Conservation (phyloP, 2,797 vertebrate species). For the Micrastur ruficollis region DNA sequence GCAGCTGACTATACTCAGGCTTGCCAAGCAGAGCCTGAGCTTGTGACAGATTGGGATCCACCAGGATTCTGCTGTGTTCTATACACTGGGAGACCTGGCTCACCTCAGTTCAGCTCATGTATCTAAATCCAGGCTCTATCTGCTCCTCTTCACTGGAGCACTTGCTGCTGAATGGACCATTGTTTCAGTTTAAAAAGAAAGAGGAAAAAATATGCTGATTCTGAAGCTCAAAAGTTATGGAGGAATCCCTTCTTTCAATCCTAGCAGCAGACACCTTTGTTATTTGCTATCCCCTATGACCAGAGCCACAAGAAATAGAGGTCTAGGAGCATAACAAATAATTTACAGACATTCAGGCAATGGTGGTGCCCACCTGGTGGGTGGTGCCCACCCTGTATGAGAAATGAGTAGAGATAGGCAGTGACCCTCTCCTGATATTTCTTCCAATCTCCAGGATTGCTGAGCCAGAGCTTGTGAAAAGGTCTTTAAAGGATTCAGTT, state of each 20-base stretch:
- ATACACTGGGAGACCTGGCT: background rate
- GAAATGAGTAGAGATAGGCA: background rate
- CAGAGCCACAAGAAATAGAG: background rate
- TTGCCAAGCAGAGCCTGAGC: background rate
- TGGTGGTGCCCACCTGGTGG: too few relatives aligned
- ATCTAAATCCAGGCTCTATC: background rate
- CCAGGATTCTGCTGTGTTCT: background rate
- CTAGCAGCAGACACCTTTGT: background rate
- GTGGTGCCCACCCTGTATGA: background rate
- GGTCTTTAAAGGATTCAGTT: background rate
- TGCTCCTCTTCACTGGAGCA: background rate
- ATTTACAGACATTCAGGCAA: background rate
- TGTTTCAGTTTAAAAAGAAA: background rate
- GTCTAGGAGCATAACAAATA: background rate
- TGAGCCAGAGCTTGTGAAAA: background rate
- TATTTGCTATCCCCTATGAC: background rate
- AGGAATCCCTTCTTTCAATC: background rate
- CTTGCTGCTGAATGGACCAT: background rate
- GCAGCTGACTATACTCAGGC: background rate
- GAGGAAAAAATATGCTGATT: rapidly evolving
- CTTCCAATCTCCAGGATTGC: background rate
- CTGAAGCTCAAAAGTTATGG: background rate
- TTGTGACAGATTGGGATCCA: background rate
- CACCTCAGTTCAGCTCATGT: background rate
- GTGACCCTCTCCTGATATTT: background rate